These are phyloP conservation scores for Drosophila multiciliata DNA, from an alignment of 2,888 invertebrate species.

Conservation along the genomic window DNA sequence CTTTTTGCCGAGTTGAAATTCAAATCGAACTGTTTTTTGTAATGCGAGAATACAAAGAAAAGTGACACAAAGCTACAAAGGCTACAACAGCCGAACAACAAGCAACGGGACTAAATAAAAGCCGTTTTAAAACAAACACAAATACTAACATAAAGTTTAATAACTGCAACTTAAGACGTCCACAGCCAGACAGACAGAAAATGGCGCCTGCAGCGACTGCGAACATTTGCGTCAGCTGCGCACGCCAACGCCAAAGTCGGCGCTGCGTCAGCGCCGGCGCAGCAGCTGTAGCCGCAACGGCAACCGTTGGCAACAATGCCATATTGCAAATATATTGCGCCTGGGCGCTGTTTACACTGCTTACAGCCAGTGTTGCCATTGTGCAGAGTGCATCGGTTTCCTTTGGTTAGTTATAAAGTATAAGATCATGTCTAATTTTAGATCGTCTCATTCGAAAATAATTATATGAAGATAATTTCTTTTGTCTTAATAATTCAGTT, in stretches of 20 bases:
- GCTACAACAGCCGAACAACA: conserved; percentile 36
- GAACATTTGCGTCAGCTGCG: conserved; percentile 59
- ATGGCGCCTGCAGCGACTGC: conserved; percentile 60
- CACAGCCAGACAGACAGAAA: conserved; percentile 46
- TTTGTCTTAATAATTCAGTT: background rate
- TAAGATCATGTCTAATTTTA: background rate
- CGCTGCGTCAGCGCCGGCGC: conserved; percentile 52
- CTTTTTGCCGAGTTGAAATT: conserved; percentile 45
- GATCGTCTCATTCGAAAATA: background rate
- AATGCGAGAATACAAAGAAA: conserved; percentile 50
- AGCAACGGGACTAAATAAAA: conserved; percentile 59
- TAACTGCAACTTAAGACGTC: conserved; percentile 49
- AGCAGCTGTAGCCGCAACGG: conserved; percentile 25
- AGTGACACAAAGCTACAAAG: conserved; percentile 32
- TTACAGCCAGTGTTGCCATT: conserved; percentile 70
- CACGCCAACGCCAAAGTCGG: conserved; percentile 53
- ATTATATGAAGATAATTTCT: background rate
- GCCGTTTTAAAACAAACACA: conserved; percentile 55
- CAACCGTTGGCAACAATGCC: conserved; percentile 41
- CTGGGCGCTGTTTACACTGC: conserved; percentile 75
- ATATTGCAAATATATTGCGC: conserved; percentile 74
- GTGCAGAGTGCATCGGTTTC: conserved; percentile 83
- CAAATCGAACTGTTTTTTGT: conserved; percentile 46
- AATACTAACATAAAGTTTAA: conserved; percentile 27
- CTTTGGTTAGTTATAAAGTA: conserved; percentile 80